Evolutionary conservation across 2,113 vertebrate genomes (phyloP).

Genomic region (Synchiropus splendidus): DNA sequence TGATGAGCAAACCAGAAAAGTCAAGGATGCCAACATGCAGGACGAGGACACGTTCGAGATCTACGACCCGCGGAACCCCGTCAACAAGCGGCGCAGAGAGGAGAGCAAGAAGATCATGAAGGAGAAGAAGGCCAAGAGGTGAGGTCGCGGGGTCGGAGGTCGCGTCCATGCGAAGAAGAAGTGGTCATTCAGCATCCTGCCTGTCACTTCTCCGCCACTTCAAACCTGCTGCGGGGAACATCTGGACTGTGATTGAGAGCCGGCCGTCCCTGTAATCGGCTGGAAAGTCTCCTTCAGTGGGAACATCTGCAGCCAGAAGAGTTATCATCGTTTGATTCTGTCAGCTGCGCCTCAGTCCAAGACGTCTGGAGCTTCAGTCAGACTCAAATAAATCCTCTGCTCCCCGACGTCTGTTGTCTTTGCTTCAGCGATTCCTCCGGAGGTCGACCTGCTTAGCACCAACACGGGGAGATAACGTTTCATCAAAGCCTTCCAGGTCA

Average conservation of each 20-base stretch:
- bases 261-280: conserved; percentile 20
- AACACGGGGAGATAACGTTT: no score
- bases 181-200: conserved; percentile 4
- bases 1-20: conserved; percentile 90
- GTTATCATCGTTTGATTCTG: no score
- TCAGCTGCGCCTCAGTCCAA: conserved; percentile 1
- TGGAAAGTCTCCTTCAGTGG: conserved; percentile 8
- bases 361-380: no score
- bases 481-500: no score
- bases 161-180: conserved; percentile 3
- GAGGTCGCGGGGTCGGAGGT: conserved; percentile 30
- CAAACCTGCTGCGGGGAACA: conserved; percentile 19
- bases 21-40: conserved; percentile 93
- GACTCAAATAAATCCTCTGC: no score
- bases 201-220: conserved; percentile 13
- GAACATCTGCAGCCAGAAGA: conserved; percentile 7
- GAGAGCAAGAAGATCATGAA: conserved; percentile 96
- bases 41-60: conserved; percentile 98
- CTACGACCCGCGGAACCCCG: conserved; percentile 93
- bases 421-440: no score
- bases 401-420: no score
- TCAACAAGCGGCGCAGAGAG: conserved; percentile 90
- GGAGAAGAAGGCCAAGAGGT: conserved; percentile 86
- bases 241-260: conserved; percentile 27
- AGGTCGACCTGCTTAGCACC: no score